Percentiles rank a stretch among this genome's conserved stretches.
phyloP scores from a whole-genome alignment of 2,888 invertebrate species.

The Acanthoscelides obtectus region DNA sequence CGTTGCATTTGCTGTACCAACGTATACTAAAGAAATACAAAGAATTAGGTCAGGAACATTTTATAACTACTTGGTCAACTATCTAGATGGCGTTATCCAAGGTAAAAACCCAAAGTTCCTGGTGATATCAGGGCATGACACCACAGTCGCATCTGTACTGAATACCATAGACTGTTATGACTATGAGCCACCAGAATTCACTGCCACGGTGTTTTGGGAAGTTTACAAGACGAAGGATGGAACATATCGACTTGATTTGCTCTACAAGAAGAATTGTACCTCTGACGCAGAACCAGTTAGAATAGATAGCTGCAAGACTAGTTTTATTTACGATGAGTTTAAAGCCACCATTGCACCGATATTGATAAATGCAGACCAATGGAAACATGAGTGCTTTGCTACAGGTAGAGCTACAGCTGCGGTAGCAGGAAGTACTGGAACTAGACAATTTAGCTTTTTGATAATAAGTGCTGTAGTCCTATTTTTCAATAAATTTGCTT shows the following conservation, averaged over 20 bases:
- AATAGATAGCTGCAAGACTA: not conserved
- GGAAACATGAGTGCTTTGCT: not conserved
- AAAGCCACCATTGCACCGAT: not conserved
- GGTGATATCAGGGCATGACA: conserved; percentile 65
- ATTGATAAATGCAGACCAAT: not conserved
- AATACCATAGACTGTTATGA: conserved; percentile 63
- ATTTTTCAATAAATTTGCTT: not conserved
- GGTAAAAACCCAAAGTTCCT: conserved; percentile 15
- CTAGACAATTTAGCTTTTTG: not conserved
- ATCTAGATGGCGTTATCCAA: conserved; percentile 8
- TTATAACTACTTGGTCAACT: conserved; percentile 4
- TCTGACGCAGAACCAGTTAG: not conserved
- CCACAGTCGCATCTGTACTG: conserved; percentile 65
- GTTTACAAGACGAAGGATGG: conserved; percentile 37
- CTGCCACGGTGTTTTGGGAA: conserved; percentile 64
- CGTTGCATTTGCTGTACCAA: not conserved
- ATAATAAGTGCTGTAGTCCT: not conserved
- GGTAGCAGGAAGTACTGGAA: not conserved
- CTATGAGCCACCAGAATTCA: conserved; percentile 59
- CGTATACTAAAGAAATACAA: not conserved
- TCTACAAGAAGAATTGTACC: not conserved
- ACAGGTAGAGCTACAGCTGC: too few relatives aligned
- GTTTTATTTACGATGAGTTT: not conserved
- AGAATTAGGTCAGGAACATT: conserved; percentile 9
- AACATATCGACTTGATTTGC: not conserved